These are phyloP conservation scores for Machimus atricapillus DNA, from an alignment of 2,888 invertebrate genomes.

Conservation along the genomic window DNA sequence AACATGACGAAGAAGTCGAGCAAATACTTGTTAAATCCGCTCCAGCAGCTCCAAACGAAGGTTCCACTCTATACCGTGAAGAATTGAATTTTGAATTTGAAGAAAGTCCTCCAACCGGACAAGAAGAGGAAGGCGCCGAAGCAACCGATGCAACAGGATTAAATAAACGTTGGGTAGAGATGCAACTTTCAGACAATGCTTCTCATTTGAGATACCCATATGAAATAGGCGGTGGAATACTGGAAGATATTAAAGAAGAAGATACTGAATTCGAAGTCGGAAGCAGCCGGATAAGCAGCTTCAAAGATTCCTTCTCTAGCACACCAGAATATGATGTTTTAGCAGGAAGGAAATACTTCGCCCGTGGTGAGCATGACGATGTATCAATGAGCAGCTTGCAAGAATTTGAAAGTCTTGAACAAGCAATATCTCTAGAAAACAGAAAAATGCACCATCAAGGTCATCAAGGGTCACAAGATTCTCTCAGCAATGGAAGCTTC, in stretches of 20 bases:
- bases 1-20: conserved; percentile 75
- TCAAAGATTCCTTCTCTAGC: conserved; percentile 88
- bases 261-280: conserved; percentile 90
- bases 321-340: conserved; percentile 91
- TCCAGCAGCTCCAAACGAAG: conserved; percentile 69
- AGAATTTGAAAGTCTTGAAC: conserved; percentile 92
- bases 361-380: conserved; percentile 83
- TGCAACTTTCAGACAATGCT: conserved; percentile 74
- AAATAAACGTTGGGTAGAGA: conserved; percentile 88
- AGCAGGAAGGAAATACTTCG: conserved; percentile 82
- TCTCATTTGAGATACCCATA: conserved; percentile 73
- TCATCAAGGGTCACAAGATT: conserved; percentile 82
- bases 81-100: conserved; percentile 75
- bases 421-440: conserved; percentile 81
- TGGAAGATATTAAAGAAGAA: conserved; percentile 93
- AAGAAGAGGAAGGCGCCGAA: conserved; percentile 63
- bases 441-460: conserved; percentile 66
- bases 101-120: conserved; percentile 67
- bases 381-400: conserved; percentile 91
- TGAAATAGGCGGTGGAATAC: conserved; percentile 81
- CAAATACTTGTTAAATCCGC: conserved; percentile 74
- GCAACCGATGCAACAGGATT: conserved; percentile 75
- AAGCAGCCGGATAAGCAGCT: conserved; percentile 73
- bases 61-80: conserved; percentile 67
- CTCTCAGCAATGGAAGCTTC: conserved; percentile 80